A percentile compares a stretch with the other conserved stretches of the same genome.
phyloP scores from a whole-genome alignment of 2,888 invertebrate genomes.

The Allophyes oxyacanthae region DNA sequence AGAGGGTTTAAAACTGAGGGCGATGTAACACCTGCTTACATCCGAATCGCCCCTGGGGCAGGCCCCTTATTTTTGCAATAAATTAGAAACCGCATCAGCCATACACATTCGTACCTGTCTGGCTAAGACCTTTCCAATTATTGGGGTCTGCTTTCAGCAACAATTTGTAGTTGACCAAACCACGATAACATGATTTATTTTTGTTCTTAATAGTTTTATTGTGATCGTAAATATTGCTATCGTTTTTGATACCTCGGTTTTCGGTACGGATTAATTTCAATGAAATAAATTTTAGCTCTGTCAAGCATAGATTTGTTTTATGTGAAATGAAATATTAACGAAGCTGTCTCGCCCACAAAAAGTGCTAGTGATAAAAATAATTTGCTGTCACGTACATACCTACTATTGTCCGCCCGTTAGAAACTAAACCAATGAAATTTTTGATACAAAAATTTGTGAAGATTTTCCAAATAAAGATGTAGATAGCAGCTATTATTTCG shows the following conservation, averaged over 20 bases:
- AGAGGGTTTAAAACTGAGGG: constrained; percentile 53
- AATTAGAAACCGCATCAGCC: constrained; percentile 68
- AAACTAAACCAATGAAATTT: neutral
- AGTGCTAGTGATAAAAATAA: constrained; percentile 21
- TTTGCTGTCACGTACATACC: constrained; percentile 22
- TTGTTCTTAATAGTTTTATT: constrained; percentile 38
- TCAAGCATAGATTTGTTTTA: constrained; percentile 36
- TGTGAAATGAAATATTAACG: constrained; percentile 11
- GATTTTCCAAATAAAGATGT: no score
- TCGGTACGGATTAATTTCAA: constrained; percentile 24
- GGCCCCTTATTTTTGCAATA: constrained; percentile 70
- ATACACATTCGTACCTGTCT: constrained; percentile 62
- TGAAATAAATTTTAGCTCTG: constrained; percentile 19
- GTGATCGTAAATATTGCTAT: constrained; percentile 42
- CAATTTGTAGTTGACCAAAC: constrained; percentile 51
- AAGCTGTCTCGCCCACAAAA: constrained; percentile 16
- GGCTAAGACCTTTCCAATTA: constrained; percentile 63
- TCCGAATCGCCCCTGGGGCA: constrained; percentile 48
- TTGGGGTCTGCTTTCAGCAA: constrained; percentile 55
- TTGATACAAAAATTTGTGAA: constrained; percentile 4
- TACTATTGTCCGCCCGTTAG: no score
- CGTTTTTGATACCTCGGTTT: constrained; percentile 20
- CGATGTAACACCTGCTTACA: constrained; percentile 64
- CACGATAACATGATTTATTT: constrained; percentile 30
- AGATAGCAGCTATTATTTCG: no score